phyloP scores from a whole-genome alignment of 2,888 invertebrate genomes.

The Agonum fuliginosum region DNA sequence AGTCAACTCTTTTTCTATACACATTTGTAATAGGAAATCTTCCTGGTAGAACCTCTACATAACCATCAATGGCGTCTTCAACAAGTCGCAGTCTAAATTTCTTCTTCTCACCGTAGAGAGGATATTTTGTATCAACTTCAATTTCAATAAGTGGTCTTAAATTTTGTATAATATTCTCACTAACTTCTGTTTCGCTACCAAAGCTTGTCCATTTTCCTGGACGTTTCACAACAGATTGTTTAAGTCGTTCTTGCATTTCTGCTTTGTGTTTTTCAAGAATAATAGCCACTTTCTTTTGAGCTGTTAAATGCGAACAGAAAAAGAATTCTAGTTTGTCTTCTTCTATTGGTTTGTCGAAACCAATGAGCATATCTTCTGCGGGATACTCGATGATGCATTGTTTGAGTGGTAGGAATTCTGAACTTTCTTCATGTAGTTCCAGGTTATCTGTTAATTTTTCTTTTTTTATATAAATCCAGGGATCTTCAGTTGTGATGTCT shows the following conservation, averaged over 20 bases:
- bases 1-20: conserved; percentile 74
- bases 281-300: conserved; percentile 73
- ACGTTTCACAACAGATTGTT: conserved; percentile 50
- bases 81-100: conserved; percentile 1
- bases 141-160: conserved; percentile 79
- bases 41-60: conserved; percentile 79
- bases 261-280: conserved; percentile 77
- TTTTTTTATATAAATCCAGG: conserved; percentile 82
- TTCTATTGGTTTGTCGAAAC: conserved; percentile 77
- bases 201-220: conserved; percentile 65
- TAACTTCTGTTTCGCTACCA: conserved; percentile 81
- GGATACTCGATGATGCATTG: conserved; percentile 70
- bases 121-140: conserved; percentile 81
- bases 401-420: conserved; percentile 73
- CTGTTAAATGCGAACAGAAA: conserved; percentile 77
- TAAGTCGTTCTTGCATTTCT: conserved; percentile 70
- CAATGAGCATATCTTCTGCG: conserved; percentile 76
- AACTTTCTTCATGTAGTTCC: conserved; percentile 75
- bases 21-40: conserved; percentile 77
- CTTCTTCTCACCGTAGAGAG: conserved; percentile 67
- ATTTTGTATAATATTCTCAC: conserved; percentile 73
- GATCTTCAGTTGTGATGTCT: conserved; percentile 83
- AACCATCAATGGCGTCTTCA: conserved; percentile 80
- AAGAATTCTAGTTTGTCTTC: conserved; percentile 79
- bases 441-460: conserved; percentile 79